Evolutionary conservation across 2,888 invertebrate species (phyloP).

Genomic region (Volucella zonaria): DNA sequence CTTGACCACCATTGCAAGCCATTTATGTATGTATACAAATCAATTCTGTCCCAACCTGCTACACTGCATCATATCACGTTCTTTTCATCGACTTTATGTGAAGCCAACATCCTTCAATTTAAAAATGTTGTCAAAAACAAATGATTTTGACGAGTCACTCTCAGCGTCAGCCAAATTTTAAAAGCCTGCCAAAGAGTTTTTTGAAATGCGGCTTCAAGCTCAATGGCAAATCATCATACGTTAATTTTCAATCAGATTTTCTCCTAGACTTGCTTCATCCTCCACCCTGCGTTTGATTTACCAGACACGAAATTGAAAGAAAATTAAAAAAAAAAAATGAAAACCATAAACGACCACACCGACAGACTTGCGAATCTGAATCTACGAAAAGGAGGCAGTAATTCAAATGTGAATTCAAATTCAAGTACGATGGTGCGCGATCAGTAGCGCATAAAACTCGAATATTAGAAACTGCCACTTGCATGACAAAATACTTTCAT

Average conservation of each 20-base stretch:
- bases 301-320: background rate
- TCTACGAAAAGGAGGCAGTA: conserved; percentile 14
- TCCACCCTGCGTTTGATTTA: background rate
- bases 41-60: no score
- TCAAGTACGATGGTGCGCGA: conserved; percentile 53
- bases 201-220: conserved; percentile 16
- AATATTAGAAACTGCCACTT: conserved; percentile 64
- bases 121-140: no score
- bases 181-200: conserved; percentile 18
- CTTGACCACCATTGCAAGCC: no score
- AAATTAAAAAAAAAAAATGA: conserved; percentile 17
- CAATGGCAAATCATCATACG: conserved; percentile 34
- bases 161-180: no score
- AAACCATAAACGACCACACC: conserved; percentile 20
- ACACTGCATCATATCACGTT: no score
- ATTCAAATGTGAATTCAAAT: conserved; percentile 28
- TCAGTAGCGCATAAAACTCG: conserved; percentile 59
- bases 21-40: no score
- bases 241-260: conserved; percentile 34
- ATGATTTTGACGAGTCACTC: no score
- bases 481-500: conserved; percentile 71
- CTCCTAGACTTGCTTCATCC: conserved; percentile 34
- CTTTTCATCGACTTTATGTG: no score
- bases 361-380: conserved; percentile 30
- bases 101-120: no score